Evolutionary conservation across 2,113 vertebrate species (phyloP), one percentile per base, ranked within the genome.

Genomic region (Ctenomys sociabilis): DNA sequence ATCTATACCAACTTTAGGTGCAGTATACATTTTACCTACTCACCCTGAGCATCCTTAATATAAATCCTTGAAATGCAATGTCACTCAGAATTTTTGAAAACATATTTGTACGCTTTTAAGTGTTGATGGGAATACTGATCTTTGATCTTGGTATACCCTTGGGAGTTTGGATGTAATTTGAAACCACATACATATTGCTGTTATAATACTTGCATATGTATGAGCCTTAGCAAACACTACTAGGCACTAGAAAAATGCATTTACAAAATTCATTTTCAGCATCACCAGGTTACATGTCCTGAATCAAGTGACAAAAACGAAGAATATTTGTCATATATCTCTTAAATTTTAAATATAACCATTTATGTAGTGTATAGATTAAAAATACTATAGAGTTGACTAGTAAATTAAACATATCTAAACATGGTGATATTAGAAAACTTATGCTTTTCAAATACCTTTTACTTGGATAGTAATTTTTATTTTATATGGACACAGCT

Each of bases 41-140:
- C 4, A 80, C 10, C 16, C 19, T 94, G 9, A 72, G 32, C 72
- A 93, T 85, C 4, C 28, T 17, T 88, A 88, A 63, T 66, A 87
- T 45, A 91, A 92, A 80, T n/a, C 78, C 54, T 88, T 52, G 75
- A 14, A 35, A 95, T 88, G 3, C 72, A 95, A 87, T 72, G 66
- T 61, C 82, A 66, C 10, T 88, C 45, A 82, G 16, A 70, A 45
- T 68, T 92, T 85, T 66, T 64, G 77, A 78, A 85, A 84, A 75
- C 5, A 85, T 7, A 94, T 37, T 90, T 78, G 17, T 4, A 92
- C 77, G 45, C 43, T 85, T 91, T 68, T 94, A 93, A 93, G 80
- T 81, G 30, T 66, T 90, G 83, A 72, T 63, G 43, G 26, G 54
- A 70, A 77, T 93, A n/a, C 22, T 93, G 24, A 75, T 66, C 19